Conservation (phyloP, 1,140 invertebrate species). For the Cydia splendana region DNA sequence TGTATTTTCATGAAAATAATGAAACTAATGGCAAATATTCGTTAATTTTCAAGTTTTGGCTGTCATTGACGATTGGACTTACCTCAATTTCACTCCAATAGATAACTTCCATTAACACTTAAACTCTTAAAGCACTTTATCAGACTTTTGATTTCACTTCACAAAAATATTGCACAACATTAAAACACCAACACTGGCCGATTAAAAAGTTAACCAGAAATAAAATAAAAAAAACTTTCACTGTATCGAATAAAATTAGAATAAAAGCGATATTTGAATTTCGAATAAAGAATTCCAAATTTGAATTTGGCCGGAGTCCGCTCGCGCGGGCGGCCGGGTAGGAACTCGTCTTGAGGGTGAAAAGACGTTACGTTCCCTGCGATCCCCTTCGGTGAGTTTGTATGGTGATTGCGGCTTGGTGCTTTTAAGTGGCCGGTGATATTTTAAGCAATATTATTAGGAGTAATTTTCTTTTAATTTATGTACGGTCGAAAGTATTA, state of each 20-base stretch:
- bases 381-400: conserved; percentile 67
- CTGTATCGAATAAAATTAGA: conserved; percentile 21
- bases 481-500: too few species aligned
- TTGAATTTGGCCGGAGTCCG: conserved; percentile 63
- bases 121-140: conserved; percentile 25
- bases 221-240: conserved; percentile 30
- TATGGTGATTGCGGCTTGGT: conserved; percentile 58
- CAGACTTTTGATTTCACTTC: conserved; percentile 40
- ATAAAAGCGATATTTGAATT: conserved; percentile 34
- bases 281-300: conserved; percentile 42
- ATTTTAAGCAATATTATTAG: neutral
- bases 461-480: conserved; percentile 35
- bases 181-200: conserved; percentile 7
- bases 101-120: neutral
- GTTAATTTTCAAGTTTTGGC: neutral
- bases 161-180: conserved; percentile 32
- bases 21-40: neutral
- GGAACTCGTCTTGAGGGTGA: conserved; percentile 74
- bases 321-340: conserved; percentile 67
- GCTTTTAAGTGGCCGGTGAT: conserved; percentile 52
- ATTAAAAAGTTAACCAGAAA: conserved; percentile 37
- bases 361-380: conserved; percentile 75
- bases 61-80: neutral
- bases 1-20: too few species aligned
- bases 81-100: neutral